Evolutionary conservation across 2,888 invertebrate genomes (phyloP), one percentile per base, ranked within the genome.

Genomic region (Plebejus anna): DNA sequence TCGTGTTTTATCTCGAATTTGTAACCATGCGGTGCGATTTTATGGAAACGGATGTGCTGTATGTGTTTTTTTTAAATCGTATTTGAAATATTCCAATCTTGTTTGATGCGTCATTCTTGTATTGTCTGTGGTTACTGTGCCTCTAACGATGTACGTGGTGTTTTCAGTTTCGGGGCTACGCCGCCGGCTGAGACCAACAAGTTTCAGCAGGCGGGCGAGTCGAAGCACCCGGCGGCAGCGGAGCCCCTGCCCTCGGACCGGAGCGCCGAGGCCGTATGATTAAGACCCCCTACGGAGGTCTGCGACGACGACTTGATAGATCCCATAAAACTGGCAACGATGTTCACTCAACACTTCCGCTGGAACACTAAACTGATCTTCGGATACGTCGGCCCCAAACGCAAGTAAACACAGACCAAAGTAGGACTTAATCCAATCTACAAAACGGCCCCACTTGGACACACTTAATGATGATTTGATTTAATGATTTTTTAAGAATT

Each of bases 201-300:
- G 75, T 78, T 79, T 9, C 78, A 78, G 36, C 78, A 79, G 61
- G 79, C 78, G 11, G 71, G 77, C 13, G 80, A 78, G 11, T 78
- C 80, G 0, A 59, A 78, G 57, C 78, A 79, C 77, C 79, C 83
- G 38, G 81, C 81, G 36, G 79, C 82, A 4, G 77, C 82, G 16
- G 87, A 87, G 75, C 79, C 84, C 47, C 87, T 16, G 84, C 85
- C 78, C 9, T 78, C 81, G n/a, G 89, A 88, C 59, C 81, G 85
- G 0, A 86, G 85, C 47, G 77, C 83, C 0, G 89, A 89, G 79
- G 80, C 86, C 57, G 85, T 83, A 85, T 90, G 90, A 90, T 90
- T 83, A 80, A 78, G 75, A 77, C 77, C 78, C 76, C 76, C 77
- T 57, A 79, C 80, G 75, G 77, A 75, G 57, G 72, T 76, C 59